Evolutionary conservation across 2,113 vertebrate species (phyloP).

Genomic region (Actenoides lindsayi): DNA sequence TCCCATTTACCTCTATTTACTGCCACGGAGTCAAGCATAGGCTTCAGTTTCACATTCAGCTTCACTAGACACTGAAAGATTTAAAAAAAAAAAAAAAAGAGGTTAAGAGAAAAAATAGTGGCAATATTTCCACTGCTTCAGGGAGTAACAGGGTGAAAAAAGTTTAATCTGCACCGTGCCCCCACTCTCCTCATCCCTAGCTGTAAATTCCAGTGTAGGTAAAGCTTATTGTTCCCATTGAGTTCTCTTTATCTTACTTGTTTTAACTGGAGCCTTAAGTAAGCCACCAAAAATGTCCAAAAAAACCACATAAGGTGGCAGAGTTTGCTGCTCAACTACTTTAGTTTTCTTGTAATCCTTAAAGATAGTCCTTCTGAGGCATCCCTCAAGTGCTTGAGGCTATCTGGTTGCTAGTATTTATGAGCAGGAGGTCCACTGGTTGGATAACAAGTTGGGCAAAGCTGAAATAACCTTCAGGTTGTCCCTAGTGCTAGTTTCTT

Average conservation of each 20-base stretch:
- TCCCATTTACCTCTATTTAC: slow-evolving; percentile 92
- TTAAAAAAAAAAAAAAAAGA: background rate
- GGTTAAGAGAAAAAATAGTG: background rate
- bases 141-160: background rate
- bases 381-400: background rate
- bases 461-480: background rate
- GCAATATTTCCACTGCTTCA: background rate
- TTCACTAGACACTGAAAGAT: slow-evolving; percentile 88
- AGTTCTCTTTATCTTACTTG: background rate
- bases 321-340: background rate
- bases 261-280: background rate
- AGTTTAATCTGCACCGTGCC: background rate
- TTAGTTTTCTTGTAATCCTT: background rate
- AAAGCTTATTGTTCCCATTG: background rate
- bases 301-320: background rate
- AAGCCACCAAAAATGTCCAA: background rate
- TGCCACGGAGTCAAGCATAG: slow-evolving; percentile 91
- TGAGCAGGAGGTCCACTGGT: background rate
- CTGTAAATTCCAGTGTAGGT: background rate
- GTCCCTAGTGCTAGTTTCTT: background rate
- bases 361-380: background rate
- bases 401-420: background rate
- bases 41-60: slow-evolving; percentile 92
- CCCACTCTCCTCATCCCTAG: background rate
- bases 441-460: background rate